phyloP scores from a whole-genome alignment of 2,797 vertebrate genomes.

The Erethizon dorsatum region DNA sequence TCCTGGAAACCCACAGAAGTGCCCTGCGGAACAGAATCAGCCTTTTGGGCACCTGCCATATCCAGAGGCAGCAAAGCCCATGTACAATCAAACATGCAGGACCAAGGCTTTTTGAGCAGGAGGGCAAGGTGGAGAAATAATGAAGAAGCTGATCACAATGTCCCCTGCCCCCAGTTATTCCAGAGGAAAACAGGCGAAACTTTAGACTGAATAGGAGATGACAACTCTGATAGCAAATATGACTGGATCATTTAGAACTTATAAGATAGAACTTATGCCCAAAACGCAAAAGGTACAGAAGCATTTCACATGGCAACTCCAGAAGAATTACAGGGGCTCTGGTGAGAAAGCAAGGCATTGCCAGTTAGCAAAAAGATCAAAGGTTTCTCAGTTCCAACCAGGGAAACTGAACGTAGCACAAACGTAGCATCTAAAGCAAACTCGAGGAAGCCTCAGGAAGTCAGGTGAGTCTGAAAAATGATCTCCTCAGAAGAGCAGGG shows the following conservation, averaged over 20 bases:
- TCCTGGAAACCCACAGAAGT: slow-evolving; percentile 32
- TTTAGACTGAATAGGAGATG: background rate
- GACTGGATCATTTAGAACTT: background rate
- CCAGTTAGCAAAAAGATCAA: background rate
- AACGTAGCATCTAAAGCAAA: slow-evolving; percentile 13
- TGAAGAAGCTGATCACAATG: background rate
- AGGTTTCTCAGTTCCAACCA: background rate
- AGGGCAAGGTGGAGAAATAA: background rate
- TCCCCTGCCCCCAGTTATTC: background rate
- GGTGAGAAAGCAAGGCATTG: background rate
- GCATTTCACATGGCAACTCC: background rate
- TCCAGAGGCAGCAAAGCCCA: background rate
- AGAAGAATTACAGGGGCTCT: background rate
- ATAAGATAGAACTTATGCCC: background rate
- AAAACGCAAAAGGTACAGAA: background rate
- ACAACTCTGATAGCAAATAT: background rate
- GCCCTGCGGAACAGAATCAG: background rate
- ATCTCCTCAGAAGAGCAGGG: background rate
- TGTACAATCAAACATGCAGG: background rate
- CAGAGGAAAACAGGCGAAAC: background rate
- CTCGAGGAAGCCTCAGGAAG: background rate
- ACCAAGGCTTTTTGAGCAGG: background rate
- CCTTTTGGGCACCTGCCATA: background rate
- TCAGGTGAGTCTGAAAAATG: background rate
- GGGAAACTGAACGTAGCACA: background rate